phyloP scores from a whole-genome alignment of 2,888 invertebrate genomes.

The Coelogynopora nodosa region DNA sequence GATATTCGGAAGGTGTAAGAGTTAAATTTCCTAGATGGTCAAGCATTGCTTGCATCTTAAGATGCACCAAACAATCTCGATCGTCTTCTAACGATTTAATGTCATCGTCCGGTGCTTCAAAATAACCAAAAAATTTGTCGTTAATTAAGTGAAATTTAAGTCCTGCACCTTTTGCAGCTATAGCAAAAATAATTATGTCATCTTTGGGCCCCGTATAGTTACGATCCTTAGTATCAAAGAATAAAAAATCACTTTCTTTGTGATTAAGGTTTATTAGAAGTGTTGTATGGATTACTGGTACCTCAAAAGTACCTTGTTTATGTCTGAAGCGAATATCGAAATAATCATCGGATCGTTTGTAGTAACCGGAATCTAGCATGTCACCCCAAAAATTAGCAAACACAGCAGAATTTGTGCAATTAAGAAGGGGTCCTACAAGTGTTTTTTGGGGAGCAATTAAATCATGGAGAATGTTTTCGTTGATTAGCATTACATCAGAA shows the following conservation, averaged over 20 bases:
- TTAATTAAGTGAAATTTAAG: constrained; percentile 75
- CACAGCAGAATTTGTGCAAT: constrained; percentile 71
- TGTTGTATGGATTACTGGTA: constrained; percentile 86
- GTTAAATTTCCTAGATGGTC: not conserved
- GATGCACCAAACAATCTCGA: constrained; percentile 66
- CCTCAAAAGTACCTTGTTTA: constrained; percentile 71
- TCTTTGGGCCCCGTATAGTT: constrained; percentile 72
- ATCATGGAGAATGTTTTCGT: constrained; percentile 64
- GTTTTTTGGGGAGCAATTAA: constrained; percentile 67
- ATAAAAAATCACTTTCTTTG: constrained; percentile 67
- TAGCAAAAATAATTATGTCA: constrained; percentile 86
- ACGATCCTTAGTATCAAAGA: constrained; percentile 71
- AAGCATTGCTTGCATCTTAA: constrained; percentile 71
- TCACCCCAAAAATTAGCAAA: constrained; percentile 96
- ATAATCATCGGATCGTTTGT: constrained; percentile 79
- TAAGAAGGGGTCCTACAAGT: constrained; percentile 75
- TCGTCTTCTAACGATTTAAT: constrained; percentile 69
- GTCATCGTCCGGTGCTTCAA: constrained; percentile 75
- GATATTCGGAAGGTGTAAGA: constrained; percentile 5
- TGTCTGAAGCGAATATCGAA: constrained; percentile 71
- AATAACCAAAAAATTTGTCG: constrained; percentile 74
- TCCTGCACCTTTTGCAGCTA: constrained; percentile 72
- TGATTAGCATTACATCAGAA: constrained; percentile 61
- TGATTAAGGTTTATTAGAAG: constrained; percentile 73
- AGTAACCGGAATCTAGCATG: constrained; percentile 75